These are phyloP conservation scores for Blomia tropicalis DNA, from an alignment of 2,888 invertebrate genomes.

Conservation along the genomic window DNA sequence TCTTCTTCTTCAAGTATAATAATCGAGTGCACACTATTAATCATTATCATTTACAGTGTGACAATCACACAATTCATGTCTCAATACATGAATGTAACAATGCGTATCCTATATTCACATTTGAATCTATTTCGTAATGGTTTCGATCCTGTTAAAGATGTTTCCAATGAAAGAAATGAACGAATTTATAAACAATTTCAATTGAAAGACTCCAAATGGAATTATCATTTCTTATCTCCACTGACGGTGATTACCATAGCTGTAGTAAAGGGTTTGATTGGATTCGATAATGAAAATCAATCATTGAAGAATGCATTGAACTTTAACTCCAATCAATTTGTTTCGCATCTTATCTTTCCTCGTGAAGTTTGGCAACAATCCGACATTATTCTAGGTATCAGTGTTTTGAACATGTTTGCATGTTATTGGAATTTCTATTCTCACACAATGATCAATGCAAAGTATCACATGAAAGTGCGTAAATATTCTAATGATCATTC, in stretches of 20 bases:
- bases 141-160: too few relatives aligned
- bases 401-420: neutral
- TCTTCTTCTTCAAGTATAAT: too few relatives aligned
- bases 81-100: too few relatives aligned
- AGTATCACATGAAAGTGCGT: neutral
- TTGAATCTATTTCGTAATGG: too few relatives aligned
- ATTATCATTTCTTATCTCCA: neutral
- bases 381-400: neutral
- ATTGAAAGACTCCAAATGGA: too few relatives aligned
- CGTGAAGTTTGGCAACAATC: neutral
- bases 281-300: neutral
- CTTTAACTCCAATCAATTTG: neutral
- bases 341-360: neutral
- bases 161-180: too few relatives aligned
- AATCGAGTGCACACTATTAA: too few relatives aligned
- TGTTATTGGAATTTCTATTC: neutral
- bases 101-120: too few relatives aligned
- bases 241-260: neutral
- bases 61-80: too few relatives aligned
- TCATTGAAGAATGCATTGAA: neutral
- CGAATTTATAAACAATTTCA: too few relatives aligned
- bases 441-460: neutral
- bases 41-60: too few relatives aligned
- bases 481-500: too few relatives aligned
- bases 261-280: neutral